phyloP scores from a whole-genome alignment of 2,797 vertebrate species.

The Helostoma temminkii region DNA sequence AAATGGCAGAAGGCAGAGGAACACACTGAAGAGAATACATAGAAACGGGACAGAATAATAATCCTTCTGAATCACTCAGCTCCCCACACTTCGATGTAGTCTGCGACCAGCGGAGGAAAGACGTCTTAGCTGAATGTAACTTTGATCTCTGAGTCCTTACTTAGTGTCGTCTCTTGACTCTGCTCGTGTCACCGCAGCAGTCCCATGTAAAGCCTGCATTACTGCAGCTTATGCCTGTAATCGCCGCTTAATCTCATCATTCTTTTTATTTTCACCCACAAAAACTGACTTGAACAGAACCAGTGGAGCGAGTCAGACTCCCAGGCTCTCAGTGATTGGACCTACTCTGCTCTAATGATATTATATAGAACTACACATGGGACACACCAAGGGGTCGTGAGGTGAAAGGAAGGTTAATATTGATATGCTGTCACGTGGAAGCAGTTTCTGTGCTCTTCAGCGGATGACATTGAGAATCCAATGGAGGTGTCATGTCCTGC shows the following conservation, averaged over 20 bases:
- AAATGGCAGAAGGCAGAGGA: too few species aligned
- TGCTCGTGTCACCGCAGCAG: too few species aligned
- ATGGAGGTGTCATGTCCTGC: slow-evolving; percentile 37
- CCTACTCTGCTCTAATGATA: background rate
- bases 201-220: background rate
- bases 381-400: background rate
- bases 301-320: background rate
- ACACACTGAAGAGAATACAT: too few species aligned
- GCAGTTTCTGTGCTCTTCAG: slow-evolving; percentile 23
- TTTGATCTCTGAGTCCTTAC: too few species aligned
- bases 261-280: too few species aligned
- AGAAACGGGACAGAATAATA: too few species aligned
- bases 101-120: too few species aligned
- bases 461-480: slow-evolving; percentile 56
- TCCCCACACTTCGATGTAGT: too few species aligned
- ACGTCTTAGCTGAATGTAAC: too few species aligned
- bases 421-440: slow-evolving; percentile 44
- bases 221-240: background rate
- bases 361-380: background rate
- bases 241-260: slow-evolving; percentile 10
- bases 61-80: too few species aligned
- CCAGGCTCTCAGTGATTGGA: background rate
- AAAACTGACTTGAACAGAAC: background rate
- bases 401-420: slow-evolving; percentile 24
- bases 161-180: too few species aligned